Evolutionary conservation across 2,113 vertebrate genomes (phyloP).

Genomic region (Diadophis punctatus): DNA sequence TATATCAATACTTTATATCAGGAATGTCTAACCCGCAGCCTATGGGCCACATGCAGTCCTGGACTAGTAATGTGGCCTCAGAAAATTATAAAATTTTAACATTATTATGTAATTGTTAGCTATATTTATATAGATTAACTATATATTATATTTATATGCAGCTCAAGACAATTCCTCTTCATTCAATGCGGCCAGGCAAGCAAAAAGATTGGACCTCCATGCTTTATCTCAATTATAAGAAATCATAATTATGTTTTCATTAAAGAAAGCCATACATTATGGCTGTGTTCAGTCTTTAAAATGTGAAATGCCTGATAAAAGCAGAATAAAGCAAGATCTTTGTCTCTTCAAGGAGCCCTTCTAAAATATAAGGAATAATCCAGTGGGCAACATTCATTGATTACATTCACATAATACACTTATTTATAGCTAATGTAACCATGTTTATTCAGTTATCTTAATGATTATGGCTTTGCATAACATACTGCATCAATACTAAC

Average conservation of each 20-base stretch:
- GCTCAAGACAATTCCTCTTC: neutral
- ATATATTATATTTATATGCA: neutral
- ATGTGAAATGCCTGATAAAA: neutral
- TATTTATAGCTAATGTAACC: neutral
- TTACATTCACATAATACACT: neutral
- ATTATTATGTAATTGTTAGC: neutral
- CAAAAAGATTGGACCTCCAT: neutral
- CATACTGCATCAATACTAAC: neutral
- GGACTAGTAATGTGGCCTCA: neutral
- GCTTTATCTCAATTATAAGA: neutral
- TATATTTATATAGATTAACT: neutral
- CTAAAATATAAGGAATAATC: neutral
- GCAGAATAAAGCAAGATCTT: neutral
- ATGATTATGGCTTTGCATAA: neutral
- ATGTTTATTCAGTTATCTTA: neutral
- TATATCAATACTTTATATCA: neutral
- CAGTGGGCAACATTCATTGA: neutral
- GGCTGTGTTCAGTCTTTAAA: neutral
- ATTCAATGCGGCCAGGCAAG: neutral
- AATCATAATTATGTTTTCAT: neutral
- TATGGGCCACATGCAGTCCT: neutral
- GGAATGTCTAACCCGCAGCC: neutral
- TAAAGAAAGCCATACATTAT: neutral
- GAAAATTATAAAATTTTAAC: neutral
- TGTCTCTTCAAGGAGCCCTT: neutral